These are phyloP conservation scores for Ciconia nigra DNA, from an alignment of 2,797 vertebrate genomes.

Conservation along the genomic window DNA sequence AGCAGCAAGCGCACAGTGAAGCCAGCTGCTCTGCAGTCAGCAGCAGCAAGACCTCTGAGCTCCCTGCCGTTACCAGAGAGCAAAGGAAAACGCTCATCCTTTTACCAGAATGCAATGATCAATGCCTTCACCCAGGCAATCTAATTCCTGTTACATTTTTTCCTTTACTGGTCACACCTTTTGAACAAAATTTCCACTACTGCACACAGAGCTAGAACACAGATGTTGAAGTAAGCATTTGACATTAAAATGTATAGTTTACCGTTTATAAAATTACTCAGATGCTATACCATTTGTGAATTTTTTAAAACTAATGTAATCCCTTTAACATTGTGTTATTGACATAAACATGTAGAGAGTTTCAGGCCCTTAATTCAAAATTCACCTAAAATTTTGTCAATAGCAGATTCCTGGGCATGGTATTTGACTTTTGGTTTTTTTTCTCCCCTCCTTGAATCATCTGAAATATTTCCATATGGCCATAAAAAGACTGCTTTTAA, in stretches of 20 bases:
- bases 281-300: background rate
- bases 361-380: background rate
- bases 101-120: background rate
- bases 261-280: background rate
- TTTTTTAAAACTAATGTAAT: background rate
- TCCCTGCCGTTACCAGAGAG: background rate
- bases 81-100: background rate
- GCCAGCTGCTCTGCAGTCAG: background rate
- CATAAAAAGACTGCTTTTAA: background rate
- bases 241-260: background rate
- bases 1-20: rapidly evolving
- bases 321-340: background rate
- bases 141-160: background rate
- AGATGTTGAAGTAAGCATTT: background rate
- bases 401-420: background rate
- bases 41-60: background rate
- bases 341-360: background rate
- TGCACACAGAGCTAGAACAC: background rate
- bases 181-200: background rate
- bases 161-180: background rate
- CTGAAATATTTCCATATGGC: background rate
- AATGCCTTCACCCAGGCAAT: background rate
- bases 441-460: background rate
- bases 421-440: background rate
- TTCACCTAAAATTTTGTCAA: background rate